Conservation (phyloP, 2,888 invertebrate genomes). For the Empis stercorea region DNA sequence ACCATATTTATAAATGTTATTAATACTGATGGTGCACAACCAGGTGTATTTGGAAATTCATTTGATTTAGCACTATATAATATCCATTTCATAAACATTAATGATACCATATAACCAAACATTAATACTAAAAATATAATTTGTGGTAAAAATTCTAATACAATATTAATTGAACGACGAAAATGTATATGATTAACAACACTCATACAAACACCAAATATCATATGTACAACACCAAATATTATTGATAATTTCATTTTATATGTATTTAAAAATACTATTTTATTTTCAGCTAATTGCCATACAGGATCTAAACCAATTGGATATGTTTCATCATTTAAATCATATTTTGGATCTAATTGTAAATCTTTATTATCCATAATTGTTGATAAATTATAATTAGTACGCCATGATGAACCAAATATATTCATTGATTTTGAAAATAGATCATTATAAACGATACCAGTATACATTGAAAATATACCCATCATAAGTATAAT, state of each 20-base stretch:
- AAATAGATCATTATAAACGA: conserved; percentile 96
- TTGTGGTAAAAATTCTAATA: conserved; percentile 86
- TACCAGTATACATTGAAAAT: conserved; percentile 95
- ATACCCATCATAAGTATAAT: conserved; percentile 93
- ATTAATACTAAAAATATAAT: conserved; percentile 72
- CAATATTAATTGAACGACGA: conserved; percentile 50
- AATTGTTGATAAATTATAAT: conserved; percentile 44
- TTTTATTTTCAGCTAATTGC: conserved; percentile 79
- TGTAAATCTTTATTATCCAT: conserved; percentile 39
- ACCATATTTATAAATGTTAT: conserved; percentile 74
- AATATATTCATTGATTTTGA: conserved; percentile 92
- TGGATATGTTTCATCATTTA: conserved; percentile 44
- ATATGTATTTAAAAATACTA: conserved; percentile 87
- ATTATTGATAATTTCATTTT: conserved; percentile 96
- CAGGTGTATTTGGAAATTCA: conserved; percentile 31
- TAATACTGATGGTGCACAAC: conserved; percentile 61
- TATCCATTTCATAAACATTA: conserved; percentile 91
- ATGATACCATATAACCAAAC: conserved; percentile 82
- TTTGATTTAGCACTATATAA: conserved; percentile 44
- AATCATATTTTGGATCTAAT: conserved; percentile 48
- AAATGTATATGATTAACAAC: conserved; percentile 68
- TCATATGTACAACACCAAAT: conserved; percentile 87
- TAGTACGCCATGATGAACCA: conserved; percentile 69
- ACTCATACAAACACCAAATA: conserved; percentile 81
- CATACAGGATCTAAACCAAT: conserved; percentile 73